Conservation (phyloP, 2,113 vertebrate species). For the Orcinus orca region DNA sequence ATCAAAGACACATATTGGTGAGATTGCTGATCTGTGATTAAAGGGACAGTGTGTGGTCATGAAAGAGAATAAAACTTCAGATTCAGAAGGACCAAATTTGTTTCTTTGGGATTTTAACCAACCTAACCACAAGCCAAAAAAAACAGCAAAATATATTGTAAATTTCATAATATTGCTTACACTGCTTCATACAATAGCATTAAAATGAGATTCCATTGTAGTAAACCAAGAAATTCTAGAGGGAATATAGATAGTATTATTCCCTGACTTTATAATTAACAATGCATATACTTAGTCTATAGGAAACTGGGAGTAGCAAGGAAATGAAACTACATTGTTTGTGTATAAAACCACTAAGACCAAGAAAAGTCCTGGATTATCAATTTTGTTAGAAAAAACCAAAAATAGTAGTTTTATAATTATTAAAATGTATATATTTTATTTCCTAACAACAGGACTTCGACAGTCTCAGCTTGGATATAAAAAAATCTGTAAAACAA, state of each 20-base stretch:
- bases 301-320: background rate
- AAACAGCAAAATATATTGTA: background rate
- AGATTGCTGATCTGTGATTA: background rate
- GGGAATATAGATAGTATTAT: background rate
- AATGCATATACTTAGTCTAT: background rate
- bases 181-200: background rate
- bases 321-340: background rate
- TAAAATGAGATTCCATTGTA: background rate
- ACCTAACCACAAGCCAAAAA: background rate
- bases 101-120: conserved; percentile 8
- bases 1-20: background rate
- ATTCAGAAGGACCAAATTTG: background rate
- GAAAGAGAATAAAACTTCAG: conserved; percentile 29
- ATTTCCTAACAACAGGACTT: conserved; percentile 36
- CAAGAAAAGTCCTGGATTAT: conserved; percentile 1
- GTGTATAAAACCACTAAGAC: background rate
- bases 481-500: conserved; percentile 44
- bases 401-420: background rate
- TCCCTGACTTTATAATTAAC: background rate
- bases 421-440: conserved; percentile 29
- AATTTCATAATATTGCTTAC: background rate
- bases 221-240: background rate
- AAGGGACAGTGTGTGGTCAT: background rate
- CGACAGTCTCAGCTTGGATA: conserved; percentile 22
- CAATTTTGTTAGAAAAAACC: conserved; percentile 19